Evolutionary conservation across 2,113 vertebrate genomes (phyloP).

Genomic region (Emydocephalus ijimae): DNA sequence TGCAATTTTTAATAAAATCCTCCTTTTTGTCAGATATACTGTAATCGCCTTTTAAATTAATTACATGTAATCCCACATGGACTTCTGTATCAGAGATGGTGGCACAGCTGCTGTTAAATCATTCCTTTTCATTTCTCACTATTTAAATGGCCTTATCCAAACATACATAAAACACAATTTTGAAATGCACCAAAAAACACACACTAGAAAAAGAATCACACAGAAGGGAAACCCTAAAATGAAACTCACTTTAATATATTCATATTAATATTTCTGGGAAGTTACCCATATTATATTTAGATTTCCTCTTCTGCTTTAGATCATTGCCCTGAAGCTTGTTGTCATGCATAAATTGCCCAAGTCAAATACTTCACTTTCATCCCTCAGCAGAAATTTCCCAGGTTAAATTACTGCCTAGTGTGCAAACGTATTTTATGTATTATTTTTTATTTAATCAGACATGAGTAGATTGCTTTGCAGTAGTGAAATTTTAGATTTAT

Average conservation of each 20-base stretch:
- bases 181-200: background rate
- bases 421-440: slow-evolving; percentile 31
- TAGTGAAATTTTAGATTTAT: slow-evolving; percentile 8
- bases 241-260: background rate
- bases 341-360: slow-evolving; percentile 40
- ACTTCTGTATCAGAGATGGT: slow-evolving; percentile 37
- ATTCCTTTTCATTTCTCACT: background rate
- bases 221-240: background rate
- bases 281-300: background rate
- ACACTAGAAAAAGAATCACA: background rate
- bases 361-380: slow-evolving; percentile 38
- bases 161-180: background rate
- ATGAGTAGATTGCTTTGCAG: slow-evolving; percentile 24
- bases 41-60: slow-evolving; percentile 52
- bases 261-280: slow-evolving; percentile 20
- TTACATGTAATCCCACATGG: slow-evolving; percentile 42
- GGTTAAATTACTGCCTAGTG: slow-evolving; percentile 37
- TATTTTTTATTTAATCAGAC: slow-evolving; percentile 37
- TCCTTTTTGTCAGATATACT: slow-evolving; percentile 43
- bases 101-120: slow-evolving; percentile 36
- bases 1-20: slow-evolving; percentile 49
- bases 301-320: slow-evolving; percentile 38
- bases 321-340: slow-evolving; percentile 35
- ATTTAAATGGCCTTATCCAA: background rate
- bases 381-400: slow-evolving; percentile 37